These are phyloP conservation scores for Callipepla californica DNA, from an alignment of 2,113 vertebrate genomes.

Conservation along the genomic window DNA sequence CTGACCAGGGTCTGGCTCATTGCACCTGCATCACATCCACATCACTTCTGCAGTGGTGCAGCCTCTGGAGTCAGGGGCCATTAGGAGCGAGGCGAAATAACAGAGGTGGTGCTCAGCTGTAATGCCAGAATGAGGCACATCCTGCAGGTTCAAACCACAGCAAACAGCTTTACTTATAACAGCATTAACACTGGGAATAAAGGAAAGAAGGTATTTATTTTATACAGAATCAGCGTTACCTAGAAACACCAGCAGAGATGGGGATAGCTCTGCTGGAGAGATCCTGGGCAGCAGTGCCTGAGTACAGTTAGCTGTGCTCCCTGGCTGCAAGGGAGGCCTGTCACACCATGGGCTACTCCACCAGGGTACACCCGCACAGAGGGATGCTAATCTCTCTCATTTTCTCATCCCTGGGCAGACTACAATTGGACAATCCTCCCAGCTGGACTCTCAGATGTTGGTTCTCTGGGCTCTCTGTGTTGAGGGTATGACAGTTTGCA, in stretches of 20 bases:
- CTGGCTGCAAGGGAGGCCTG: background rate
- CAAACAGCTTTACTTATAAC: background rate
- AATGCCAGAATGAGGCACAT: background rate
- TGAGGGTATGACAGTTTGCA: background rate
- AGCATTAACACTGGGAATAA: background rate
- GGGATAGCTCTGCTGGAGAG: background rate
- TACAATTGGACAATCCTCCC: background rate
- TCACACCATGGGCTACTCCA: background rate
- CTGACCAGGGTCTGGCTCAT: background rate
- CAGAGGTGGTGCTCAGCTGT: background rate
- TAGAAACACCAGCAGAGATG: background rate
- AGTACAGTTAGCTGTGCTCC: background rate
- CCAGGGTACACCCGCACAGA: fast-evolving
- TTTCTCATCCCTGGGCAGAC: background rate
- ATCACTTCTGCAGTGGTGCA: background rate
- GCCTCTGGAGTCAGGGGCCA: background rate
- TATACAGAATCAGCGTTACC: background rate
- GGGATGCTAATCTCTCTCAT: background rate
- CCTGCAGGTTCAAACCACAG: background rate
- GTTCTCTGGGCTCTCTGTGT: background rate
- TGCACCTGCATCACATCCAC: fast-evolving
- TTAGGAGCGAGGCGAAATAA: background rate
- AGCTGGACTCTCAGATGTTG: background rate
- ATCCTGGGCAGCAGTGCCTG: background rate
- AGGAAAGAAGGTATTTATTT: background rate